Evolutionary conservation across 2,888 invertebrate species (phyloP).

Genomic region (Apodemia zela): DNA sequence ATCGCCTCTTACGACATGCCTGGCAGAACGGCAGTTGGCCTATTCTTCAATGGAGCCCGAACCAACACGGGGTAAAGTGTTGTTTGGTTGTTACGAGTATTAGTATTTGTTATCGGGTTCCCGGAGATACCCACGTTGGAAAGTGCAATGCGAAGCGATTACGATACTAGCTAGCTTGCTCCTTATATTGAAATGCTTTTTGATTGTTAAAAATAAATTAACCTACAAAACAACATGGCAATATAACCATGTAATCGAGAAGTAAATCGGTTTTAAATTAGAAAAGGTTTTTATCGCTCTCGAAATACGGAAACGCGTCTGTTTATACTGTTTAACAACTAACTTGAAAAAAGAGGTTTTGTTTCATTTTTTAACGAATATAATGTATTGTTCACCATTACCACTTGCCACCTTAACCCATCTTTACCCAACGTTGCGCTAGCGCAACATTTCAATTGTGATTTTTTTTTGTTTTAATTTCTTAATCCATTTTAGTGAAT

Average conservation of each 20-base stretch:
- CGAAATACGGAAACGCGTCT: neutral
- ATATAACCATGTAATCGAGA: slow-evolving; percentile 4
- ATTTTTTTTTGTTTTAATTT: no score
- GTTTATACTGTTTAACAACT: neutral
- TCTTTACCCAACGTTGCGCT: no score
- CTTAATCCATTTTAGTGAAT: no score
- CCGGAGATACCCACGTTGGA: neutral
- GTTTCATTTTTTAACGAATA: neutral
- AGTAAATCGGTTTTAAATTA: slow-evolving; percentile 13
- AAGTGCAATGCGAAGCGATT: neutral
- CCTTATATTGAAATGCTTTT: neutral
- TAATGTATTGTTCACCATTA: no score
- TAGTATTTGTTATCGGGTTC: no score
- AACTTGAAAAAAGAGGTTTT: neutral
- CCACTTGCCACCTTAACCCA: no score
- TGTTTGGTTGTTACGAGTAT: no score
- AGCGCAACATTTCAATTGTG: no score
- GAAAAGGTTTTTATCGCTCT: slow-evolving; percentile 12
- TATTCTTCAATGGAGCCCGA: no score
- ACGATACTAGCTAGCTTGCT: neutral
- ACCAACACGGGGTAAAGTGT: no score
- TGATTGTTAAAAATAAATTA: slow-evolving; percentile 12
- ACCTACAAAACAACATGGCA: neutral
- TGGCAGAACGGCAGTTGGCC: no score
- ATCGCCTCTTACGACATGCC: no score